These are phyloP conservation scores for Trichosurus vulpecula DNA, from an alignment of 2,797 vertebrate genomes.

Conservation along the genomic window DNA sequence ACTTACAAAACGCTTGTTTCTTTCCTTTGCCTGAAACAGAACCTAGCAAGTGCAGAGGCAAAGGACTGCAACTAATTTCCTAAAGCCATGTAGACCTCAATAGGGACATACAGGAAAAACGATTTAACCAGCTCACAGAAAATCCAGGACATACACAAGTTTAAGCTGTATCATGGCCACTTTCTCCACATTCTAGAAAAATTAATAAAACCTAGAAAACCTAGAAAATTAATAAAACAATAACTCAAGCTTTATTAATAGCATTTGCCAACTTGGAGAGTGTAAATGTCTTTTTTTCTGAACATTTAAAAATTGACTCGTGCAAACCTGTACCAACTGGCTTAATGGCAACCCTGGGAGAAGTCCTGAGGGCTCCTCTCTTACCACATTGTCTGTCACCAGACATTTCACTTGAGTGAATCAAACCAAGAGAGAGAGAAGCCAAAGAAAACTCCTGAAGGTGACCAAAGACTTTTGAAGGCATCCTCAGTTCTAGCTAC, in stretches of 20 bases:
- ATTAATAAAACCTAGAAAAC: background rate
- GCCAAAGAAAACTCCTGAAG: background rate
- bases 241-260: background rate
- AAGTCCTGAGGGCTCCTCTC: background rate
- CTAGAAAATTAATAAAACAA: background rate
- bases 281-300: background rate
- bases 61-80: background rate
- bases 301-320: background rate
- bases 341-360: background rate
- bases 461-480: background rate
- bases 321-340: background rate
- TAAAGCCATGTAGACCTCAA: background rate
- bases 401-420: background rate
- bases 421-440: background rate
- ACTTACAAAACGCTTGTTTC: background rate
- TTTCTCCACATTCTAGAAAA: background rate
- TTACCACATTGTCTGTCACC: background rate
- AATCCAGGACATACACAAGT: background rate
- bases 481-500: background rate
- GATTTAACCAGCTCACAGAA: background rate
- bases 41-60: background rate
- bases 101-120: fast-evolving
- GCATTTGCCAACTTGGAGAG: background rate
- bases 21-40: background rate
- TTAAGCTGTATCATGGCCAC: background rate